Evolutionary conservation across 2,888 invertebrate species (phyloP), one percentile per base, ranked within the genome.

Genomic region (Metopia argyrocephala): DNA sequence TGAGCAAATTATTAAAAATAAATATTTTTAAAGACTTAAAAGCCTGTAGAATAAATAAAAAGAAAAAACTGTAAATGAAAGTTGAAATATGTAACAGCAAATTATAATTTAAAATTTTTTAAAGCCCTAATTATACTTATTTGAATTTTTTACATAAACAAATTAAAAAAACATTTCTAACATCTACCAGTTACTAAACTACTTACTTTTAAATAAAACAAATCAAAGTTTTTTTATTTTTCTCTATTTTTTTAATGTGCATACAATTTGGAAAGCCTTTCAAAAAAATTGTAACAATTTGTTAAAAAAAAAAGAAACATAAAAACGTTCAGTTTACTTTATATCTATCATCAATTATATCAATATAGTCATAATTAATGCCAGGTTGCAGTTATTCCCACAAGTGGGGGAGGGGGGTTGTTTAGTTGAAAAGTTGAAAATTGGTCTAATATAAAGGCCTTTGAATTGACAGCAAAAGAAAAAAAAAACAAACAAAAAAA

Each of bases 401-500:
- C 48, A 28, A 28, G 3, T n/a, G 28, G 48, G 25, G 15, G 15
- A 62, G 28, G 25, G 62, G 25, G 15, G 15, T 61, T 21, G 25
- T 52, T 38, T 61, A 25, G 18, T 21, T 28, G 9, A 48, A 48
- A 46, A 69, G 21, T 28, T 5, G 59, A 31, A 46, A 59, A 59
- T 46, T 69, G 25, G 38, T 38, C 61, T 52, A n/a, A 25, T 27
- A 21, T 52, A 59, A 74, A 66, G 45, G 50, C 52, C 59, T 75
- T 66, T 75, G 20, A 25, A 57, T 75, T 75, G 74, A 52, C 52
- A 31, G n/a, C n/a, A n/a, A n/a, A n/a, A n/a, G n/a, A n/a, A n/a
- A n/a, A n/a, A n/a, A n/a, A n/a, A n/a, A n/a, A n/a, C n/a, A n/a
- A n/a, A n/a, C n/a, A n/a, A n/a, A n/a, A n/a, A 59, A 66, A 75